Conservation (phyloP, 2,888 invertebrate genomes). For the Meliscaeva auricollis region DNA sequence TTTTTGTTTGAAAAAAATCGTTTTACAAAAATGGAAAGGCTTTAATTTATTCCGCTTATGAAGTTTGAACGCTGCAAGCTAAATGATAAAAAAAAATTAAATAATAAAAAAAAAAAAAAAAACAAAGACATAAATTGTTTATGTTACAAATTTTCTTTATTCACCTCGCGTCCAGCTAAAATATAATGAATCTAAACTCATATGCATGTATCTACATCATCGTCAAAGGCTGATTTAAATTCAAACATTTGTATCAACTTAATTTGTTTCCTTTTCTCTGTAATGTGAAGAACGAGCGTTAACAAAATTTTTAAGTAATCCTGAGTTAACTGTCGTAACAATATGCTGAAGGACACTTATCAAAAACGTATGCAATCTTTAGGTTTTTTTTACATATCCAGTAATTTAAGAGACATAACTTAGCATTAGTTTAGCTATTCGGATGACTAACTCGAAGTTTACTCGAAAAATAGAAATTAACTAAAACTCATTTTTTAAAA, state of each 20-base stretch:
- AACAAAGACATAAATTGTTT: slow-evolving; percentile 11
- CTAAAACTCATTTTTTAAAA: too few species aligned
- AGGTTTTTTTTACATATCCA: too few species aligned
- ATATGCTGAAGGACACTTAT: too few species aligned
- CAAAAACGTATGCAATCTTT: too few species aligned
- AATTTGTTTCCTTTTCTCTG: too few species aligned
- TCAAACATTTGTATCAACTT: neutral
- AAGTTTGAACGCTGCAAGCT: neutral
- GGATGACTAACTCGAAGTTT: too few species aligned
- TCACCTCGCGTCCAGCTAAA: slow-evolving; percentile 22
- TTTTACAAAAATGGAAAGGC: neutral
- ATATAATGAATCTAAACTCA: slow-evolving; percentile 16
- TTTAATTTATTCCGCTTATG: slow-evolving; percentile 4
- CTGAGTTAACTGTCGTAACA: too few species aligned
- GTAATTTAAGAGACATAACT: too few species aligned
- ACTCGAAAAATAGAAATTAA: too few species aligned
- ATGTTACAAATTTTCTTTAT: slow-evolving; percentile 20
- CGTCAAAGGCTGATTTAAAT: neutral
- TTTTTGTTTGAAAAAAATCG: neutral
- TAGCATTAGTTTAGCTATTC: too few species aligned
- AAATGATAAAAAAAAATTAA: slow-evolving; percentile 6
- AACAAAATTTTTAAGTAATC: too few species aligned
- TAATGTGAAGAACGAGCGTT: neutral
- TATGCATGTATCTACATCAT: neutral
- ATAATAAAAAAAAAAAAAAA: neutral